phyloP scores from a whole-genome alignment of 2,888 invertebrate species.

The Xestia c-nigrum region DNA sequence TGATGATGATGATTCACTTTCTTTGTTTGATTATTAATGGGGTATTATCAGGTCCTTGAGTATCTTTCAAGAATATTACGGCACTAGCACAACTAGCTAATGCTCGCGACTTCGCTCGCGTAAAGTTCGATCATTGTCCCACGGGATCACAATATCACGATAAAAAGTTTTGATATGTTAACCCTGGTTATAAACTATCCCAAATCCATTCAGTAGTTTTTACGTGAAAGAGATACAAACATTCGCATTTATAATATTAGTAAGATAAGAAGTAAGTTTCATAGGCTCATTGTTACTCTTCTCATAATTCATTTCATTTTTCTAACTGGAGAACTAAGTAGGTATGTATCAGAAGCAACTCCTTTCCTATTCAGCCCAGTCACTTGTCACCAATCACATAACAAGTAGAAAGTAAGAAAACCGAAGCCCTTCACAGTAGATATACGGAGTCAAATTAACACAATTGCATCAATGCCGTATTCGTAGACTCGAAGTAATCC shows the following conservation, averaged over 20 bases:
- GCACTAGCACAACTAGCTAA: too few species aligned
- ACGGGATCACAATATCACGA: too few species aligned
- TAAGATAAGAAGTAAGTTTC: too few species aligned
- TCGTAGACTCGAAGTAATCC: slow-evolving; percentile 44
- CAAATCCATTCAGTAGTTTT: too few species aligned
- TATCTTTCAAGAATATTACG: not conserved
- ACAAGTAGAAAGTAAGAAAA: slow-evolving; percentile 50
- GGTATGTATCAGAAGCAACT: not conserved
- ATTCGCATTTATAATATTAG: too few species aligned
- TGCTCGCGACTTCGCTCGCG: too few species aligned
- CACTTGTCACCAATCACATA: slow-evolving; percentile 35
- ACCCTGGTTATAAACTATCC: too few species aligned
- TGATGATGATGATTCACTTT: too few species aligned
- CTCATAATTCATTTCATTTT: not conserved
- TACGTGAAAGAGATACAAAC: too few species aligned
- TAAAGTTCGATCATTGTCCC: too few species aligned
- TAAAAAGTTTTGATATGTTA: too few species aligned
- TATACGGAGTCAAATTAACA: slow-evolving; percentile 40
- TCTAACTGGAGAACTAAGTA: not conserved
- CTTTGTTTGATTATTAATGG: too few species aligned
- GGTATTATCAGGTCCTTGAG: not conserved
- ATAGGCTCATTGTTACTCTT: not conserved
- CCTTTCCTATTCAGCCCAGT: not conserved
- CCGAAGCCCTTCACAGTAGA: slow-evolving; percentile 47
- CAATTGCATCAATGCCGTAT: slow-evolving; percentile 50